Base-by-base conservation (phyloP, 2,797 vertebrate species). In the Paratrypauchen microcephalus region DNA sequence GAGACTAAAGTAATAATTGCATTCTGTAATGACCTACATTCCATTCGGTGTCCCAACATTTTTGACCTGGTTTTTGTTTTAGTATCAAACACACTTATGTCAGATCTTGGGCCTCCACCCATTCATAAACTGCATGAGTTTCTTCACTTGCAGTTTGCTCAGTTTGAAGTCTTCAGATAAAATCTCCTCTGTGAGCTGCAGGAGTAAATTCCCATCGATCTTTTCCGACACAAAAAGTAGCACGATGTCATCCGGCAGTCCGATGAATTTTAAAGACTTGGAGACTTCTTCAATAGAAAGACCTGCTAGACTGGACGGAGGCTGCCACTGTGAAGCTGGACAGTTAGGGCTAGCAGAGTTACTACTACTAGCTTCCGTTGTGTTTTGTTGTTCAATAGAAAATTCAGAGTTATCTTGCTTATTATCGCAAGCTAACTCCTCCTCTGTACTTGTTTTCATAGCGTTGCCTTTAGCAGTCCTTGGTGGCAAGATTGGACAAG, bases 81-180 rank as follows among this genome's bases (percentile, higher is more conserved):
- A 67, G 66, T 69, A 72, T 81, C 68, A 63, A 9, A 36, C 63
- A 72, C 61, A 26, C 54, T 13, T 3, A 54, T 23, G 30, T 82
- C 93, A 97, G 80, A 99, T 97, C 85, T 99, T 99, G 74, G 98
- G 98, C 85, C 98, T 93, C 98, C 98, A 99, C 74, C 98, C 98
- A 21, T 94, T 94, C 79, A 98, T 98, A 91, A 99, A 99, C 88
- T 99, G 98, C 87, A 99, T 86, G 77, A 99, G 96, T 90, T 99
- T 99, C 92, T 97, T 99, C 85, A 98, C 96, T 86, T 99, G 97
- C 76, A 99, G 93, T 89, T 98, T 99, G 93, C 96, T 99, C 69
- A 99, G 90, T 75, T 95, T 96, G 89, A 99, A 99, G 91, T 99
- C 98, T 86, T 99, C 97, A 0, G 96, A 96, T 77, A 99, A 84